Evolutionary conservation across 2,888 invertebrate genomes (phyloP).

Genomic region (Clanis bilineata): DNA sequence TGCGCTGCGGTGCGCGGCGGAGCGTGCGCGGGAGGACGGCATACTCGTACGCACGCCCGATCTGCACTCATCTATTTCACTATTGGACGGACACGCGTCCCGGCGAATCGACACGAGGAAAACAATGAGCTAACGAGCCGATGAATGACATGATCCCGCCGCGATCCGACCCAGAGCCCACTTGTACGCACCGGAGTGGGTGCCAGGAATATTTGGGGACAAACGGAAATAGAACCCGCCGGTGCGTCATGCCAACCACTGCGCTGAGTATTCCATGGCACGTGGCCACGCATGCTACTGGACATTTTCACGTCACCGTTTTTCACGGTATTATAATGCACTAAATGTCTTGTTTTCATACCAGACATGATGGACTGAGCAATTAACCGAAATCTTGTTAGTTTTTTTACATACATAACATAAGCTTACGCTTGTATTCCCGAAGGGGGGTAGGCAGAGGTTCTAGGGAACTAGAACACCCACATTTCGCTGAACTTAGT

Average conservation of each 20-base stretch:
- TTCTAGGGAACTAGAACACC: too few relatives aligned
- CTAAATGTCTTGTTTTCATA: background rate
- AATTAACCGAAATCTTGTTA: background rate
- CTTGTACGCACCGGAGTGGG: conserved; percentile 67
- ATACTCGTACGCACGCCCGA: conserved; percentile 56
- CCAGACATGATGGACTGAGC: too few relatives aligned
- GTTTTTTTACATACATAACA: background rate
- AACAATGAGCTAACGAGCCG: conserved; percentile 76
- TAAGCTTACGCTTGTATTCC: too few relatives aligned
- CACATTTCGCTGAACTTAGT: too few relatives aligned
- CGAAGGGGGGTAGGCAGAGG: too few relatives aligned
- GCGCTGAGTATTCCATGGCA: conserved; percentile 56
- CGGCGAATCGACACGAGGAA: conserved; percentile 71
- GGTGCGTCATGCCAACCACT: conserved; percentile 71
- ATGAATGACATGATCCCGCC: conserved; percentile 75
- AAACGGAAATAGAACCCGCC: conserved; percentile 71
- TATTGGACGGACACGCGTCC: conserved; percentile 65
- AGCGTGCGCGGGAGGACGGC: conserved; percentile 52
- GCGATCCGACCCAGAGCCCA: conserved; percentile 57
- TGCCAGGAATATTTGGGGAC: conserved; percentile 79
- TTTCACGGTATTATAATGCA: background rate
- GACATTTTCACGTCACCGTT: conserved; percentile 26
- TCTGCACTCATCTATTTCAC: conserved; percentile 58
- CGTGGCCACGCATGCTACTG: conserved; percentile 58
- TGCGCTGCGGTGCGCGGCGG: conserved; percentile 44